Conservation (phyloP, 2,888 invertebrate genomes). For the Nemoura dubitans region DNA sequence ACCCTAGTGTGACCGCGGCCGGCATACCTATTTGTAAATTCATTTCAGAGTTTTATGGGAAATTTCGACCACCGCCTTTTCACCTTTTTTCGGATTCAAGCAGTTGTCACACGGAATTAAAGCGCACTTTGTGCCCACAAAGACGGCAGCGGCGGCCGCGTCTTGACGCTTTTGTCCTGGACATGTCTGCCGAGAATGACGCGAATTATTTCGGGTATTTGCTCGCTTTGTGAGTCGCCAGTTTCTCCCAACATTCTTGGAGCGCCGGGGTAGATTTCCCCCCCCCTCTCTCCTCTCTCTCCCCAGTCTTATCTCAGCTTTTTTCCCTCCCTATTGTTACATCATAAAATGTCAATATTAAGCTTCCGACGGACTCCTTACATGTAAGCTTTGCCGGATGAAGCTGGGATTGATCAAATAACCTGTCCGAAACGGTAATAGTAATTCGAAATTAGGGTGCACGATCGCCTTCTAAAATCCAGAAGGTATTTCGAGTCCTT, state of each 20-base stretch:
- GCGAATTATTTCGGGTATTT: slow-evolving; percentile 48
- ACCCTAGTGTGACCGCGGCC: neutral
- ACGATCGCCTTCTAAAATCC: too few species aligned
- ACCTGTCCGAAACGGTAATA: neutral
- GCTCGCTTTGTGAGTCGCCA: slow-evolving; percentile 44
- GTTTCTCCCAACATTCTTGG: slow-evolving; percentile 32
- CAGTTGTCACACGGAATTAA: slow-evolving; percentile 43
- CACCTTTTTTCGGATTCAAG: neutral
- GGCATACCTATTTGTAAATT: neutral
- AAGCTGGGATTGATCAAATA: neutral
- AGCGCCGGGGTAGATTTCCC: neutral
- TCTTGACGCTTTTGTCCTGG: slow-evolving; percentile 40
- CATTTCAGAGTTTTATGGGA: neutral
- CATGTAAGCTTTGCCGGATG: slow-evolving; percentile 2
- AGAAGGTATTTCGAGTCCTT: neutral
- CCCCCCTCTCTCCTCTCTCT: neutral
- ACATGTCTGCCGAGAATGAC: slow-evolving; percentile 37
- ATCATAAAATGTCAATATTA: slow-evolving; percentile 40
- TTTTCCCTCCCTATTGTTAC: slow-evolving; percentile 16
- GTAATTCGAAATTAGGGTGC: neutral
- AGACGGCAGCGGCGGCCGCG: neutral
- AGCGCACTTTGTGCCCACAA: slow-evolving; percentile 44
- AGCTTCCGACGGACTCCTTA: slow-evolving; percentile 33
- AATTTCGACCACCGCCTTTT: neutral
- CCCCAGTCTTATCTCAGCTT: neutral